A percentile compares a stretch with the other conserved stretches of the same genome.
Conservation (phyloP, 2,888 invertebrate species). For the Cephalotes varians region DNA sequence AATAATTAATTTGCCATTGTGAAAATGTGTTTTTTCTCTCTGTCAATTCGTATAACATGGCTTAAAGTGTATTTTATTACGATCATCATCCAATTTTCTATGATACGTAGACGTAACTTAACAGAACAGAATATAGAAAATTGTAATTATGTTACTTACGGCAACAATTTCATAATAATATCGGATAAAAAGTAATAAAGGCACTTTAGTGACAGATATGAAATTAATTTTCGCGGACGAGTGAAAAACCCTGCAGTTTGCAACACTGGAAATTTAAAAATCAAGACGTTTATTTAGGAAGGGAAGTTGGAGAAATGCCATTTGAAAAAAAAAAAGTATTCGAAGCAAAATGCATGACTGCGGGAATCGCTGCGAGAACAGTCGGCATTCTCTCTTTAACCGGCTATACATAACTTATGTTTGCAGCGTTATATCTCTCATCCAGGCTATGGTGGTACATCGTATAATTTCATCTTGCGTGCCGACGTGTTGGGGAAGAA, state of each 20-base stretch:
- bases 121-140: background rate
- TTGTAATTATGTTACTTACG: background rate
- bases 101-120: background rate
- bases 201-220: background rate
- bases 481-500: constrained; percentile 47
- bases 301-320: background rate
- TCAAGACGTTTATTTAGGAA: background rate
- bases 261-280: background rate
- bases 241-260: background rate
- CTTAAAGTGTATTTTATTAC: background rate
- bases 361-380: constrained; percentile 19
- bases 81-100: background rate
- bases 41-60: background rate
- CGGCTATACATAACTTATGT: constrained; percentile 46
- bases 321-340: background rate
- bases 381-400: constrained; percentile 36
- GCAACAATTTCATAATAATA: background rate
- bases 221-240: background rate
- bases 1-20: background rate
- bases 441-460: constrained; percentile 32
- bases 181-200: background rate
- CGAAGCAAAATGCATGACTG: background rate
- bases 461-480: constrained; percentile 54
- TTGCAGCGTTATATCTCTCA: constrained; percentile 48
- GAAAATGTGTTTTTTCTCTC: background rate